phyloP scores from a whole-genome alignment of 2,113 vertebrate genomes.

The Sinocyclocheilus anshuiensis region DNA sequence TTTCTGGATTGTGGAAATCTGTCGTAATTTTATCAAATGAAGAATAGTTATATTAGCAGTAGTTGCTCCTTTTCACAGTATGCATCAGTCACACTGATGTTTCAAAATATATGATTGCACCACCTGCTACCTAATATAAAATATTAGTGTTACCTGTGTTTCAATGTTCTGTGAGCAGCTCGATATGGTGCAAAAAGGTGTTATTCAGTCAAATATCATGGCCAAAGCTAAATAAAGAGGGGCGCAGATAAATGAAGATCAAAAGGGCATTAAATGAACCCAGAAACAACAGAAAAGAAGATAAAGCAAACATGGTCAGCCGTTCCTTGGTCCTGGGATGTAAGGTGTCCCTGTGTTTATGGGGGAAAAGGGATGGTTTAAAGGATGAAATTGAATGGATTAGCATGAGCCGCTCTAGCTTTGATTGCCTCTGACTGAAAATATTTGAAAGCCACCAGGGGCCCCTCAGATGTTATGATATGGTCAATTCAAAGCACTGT shows the following conservation, averaged over 20 bases:
- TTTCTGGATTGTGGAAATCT: not conserved
- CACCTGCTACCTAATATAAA: not conserved
- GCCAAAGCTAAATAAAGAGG: conserved; percentile 17
- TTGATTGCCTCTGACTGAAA: conserved; percentile 96
- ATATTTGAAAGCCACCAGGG: conserved; percentile 89
- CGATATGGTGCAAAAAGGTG: conserved; percentile 20
- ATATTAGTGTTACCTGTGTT: not conserved
- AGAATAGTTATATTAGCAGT: not conserved
- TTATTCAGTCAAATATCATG: conserved; percentile 45
- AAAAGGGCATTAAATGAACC: conserved; percentile 30
- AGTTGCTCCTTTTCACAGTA: not conserved
- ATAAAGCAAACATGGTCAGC: conserved; percentile 42
- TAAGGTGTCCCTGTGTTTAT: conserved; percentile 71
- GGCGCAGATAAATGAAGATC: conserved; percentile 4
- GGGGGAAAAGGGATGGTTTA: conserved; percentile 86
- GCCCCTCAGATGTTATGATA: conserved; percentile 87
- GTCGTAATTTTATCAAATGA: not conserved
- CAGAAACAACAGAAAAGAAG: conserved; percentile 48
- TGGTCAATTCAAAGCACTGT: conserved; percentile 80
- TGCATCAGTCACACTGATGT: not conserved
- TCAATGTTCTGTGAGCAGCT: not conserved
- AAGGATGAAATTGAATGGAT: conserved; percentile 96
- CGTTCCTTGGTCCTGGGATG: conserved; percentile 27
- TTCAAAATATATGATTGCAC: not conserved
- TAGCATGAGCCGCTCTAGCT: conserved; percentile 87